Evolutionary conservation across 2,797 vertebrate species (phyloP).

Genomic region (Coregonus ussuriensis): DNA sequence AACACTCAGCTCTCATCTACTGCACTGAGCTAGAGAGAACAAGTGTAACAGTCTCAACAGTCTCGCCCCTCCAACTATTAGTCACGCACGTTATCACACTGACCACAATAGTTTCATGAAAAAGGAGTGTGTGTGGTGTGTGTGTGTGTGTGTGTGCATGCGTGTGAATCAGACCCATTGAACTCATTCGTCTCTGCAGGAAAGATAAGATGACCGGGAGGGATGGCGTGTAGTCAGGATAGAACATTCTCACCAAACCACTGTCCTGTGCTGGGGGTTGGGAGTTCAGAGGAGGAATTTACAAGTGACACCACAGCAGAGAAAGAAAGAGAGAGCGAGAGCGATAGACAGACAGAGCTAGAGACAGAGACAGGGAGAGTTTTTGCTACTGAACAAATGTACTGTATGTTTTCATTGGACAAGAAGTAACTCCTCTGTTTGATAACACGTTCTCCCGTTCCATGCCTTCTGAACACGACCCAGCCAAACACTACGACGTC

Average conservation of each 20-base stretch:
- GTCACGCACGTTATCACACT: conserved; percentile 8
- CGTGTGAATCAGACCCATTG: not conserved
- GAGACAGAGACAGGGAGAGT: too few relatives aligned
- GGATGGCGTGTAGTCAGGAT: not conserved
- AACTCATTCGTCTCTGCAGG: not conserved
- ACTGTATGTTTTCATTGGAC: not conserved
- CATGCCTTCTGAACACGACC: not conserved
- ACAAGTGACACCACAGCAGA: not conserved
- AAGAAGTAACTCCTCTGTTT: not conserved
- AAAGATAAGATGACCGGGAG: not conserved
- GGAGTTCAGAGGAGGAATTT: not conserved
- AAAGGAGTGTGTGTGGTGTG: conserved; percentile 1
- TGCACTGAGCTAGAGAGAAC: not conserved
- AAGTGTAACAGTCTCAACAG: not conserved
- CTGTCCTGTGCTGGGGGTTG: not conserved
- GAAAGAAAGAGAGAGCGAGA: not conserved
- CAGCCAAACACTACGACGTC: not conserved
- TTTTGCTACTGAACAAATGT: too few relatives aligned
- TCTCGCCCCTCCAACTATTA: not conserved
- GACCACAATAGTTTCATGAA: not conserved
- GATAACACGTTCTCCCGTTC: not conserved
- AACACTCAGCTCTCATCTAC: not conserved
- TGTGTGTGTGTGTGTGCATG: conserved; percentile 6
- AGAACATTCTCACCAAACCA: not conserved
- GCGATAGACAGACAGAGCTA: not conserved